These are phyloP conservation scores for Ceraclea dissimilis DNA, from an alignment of 2,888 invertebrate genomes.

Conservation along the genomic window DNA sequence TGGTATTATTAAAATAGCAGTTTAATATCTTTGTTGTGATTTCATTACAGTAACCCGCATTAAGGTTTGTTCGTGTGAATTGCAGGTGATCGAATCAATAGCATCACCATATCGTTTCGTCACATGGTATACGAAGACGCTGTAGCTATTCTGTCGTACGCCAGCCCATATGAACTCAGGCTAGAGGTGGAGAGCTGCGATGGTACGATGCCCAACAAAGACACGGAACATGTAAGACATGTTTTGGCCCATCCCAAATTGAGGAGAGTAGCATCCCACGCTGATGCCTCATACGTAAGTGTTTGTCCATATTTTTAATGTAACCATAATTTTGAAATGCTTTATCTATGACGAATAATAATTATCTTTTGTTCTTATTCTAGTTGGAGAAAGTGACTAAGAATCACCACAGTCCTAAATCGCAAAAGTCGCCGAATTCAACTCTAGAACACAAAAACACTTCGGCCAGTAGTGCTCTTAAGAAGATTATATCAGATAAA, in stretches of 20 bases:
- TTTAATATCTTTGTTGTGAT: no score
- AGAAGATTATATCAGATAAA: slow-evolving; percentile 46
- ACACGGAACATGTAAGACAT: slow-evolving; percentile 39
- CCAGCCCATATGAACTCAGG: slow-evolving; percentile 83
- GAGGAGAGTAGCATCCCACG: slow-evolving; percentile 65
- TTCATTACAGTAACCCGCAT: no score
- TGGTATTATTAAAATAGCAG: no score
- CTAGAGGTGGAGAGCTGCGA: slow-evolving; percentile 50
- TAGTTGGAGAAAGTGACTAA: slow-evolving; percentile 48
- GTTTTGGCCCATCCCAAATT: slow-evolving; percentile 68
- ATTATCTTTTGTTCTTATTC: slow-evolving; percentile 28
- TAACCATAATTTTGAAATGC: background rate
- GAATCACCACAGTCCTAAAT: slow-evolving; percentile 41
- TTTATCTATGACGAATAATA: background rate
- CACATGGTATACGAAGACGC: slow-evolving; percentile 89
- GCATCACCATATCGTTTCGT: slow-evolving; percentile 78
- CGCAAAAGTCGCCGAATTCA: slow-evolving; percentile 46
- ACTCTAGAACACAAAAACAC: slow-evolving; percentile 39
- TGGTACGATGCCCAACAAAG: slow-evolving; percentile 24
- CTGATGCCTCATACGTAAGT: slow-evolving; percentile 61
- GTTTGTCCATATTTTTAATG: background rate
- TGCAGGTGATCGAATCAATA: slow-evolving; percentile 84
- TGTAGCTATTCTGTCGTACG: slow-evolving; percentile 79
- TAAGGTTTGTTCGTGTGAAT: no score
- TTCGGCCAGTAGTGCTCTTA: slow-evolving; percentile 34